Conservation (phyloP, 1,140 invertebrate genomes). For the Micrasema minimum region DNA sequence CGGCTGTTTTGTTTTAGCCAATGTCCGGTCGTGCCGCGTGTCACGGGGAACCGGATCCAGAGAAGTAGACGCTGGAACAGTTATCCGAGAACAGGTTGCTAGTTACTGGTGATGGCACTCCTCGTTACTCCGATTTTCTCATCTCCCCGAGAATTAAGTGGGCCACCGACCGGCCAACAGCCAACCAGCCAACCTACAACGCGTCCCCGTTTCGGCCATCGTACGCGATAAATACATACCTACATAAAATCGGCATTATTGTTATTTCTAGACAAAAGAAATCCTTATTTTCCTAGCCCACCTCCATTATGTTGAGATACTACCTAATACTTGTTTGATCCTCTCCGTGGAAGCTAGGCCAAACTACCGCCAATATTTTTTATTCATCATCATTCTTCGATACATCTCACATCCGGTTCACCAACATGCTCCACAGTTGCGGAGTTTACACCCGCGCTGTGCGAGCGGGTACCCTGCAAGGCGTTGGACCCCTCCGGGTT, state of each 20-base stretch:
- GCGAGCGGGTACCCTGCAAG: no score
- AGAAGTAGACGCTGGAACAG: slow-evolving; percentile 18
- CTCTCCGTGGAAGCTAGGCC: no score
- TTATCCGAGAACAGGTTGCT: slow-evolving; percentile 26
- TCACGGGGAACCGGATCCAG: slow-evolving; percentile 18
- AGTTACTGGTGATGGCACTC: not conserved
- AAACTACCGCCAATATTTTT: no score
- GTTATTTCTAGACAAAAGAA: no score
- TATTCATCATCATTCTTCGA: no score
- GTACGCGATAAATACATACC: not conserved
- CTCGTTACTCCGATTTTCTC: not conserved
- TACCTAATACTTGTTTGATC: no score
- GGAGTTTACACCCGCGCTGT: no score
- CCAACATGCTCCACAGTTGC: no score
- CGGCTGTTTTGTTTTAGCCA: not conserved
- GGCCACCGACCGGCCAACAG: not conserved
- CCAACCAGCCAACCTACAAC: not conserved
- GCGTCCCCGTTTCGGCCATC: not conserved
- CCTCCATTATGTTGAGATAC: no score
- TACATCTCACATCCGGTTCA: no score
- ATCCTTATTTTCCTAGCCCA: no score
- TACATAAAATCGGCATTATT: not conserved
- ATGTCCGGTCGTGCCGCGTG: not conserved
- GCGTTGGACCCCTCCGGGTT: no score
- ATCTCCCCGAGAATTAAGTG: not conserved